Percentiles rank a stretch among this genome's conserved stretches.
These are phyloP conservation scores for Crotophaga sulcirostris DNA, from an alignment of 2,113 vertebrate genomes.

Conservation along the genomic window DNA sequence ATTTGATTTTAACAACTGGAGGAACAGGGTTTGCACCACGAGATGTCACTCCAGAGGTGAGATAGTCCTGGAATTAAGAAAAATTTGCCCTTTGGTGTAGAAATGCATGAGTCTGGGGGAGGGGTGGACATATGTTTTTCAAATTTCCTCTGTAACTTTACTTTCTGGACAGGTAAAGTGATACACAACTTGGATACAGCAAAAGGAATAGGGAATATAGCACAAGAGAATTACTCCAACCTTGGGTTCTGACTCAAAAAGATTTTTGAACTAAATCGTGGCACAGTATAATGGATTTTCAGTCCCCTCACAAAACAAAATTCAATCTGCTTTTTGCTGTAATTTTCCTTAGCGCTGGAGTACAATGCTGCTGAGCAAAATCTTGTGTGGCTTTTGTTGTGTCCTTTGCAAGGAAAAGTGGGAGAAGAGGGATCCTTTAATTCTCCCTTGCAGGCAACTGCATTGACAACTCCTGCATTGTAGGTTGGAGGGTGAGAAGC, in stretches of 20 bases:
- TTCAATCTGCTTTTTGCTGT: rapidly evolving
- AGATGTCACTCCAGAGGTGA: constrained; percentile 98
- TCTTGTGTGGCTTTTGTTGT: not conserved
- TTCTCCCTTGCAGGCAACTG: not conserved
- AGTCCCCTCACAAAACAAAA: not conserved
- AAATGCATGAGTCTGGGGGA: not conserved
- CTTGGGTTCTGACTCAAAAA: not conserved
- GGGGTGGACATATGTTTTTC: not conserved
- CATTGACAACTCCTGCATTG: not conserved
- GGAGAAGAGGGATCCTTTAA: not conserved
- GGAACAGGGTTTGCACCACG: constrained; percentile 97
- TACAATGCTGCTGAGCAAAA: not conserved
- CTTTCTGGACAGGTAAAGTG: not conserved
- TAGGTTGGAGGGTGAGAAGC: not conserved
- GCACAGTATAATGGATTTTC: not conserved
- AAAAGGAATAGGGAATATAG: not conserved
- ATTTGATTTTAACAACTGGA: constrained; percentile 97
- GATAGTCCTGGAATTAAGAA: constrained; percentile 38
- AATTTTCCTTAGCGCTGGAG: not conserved
- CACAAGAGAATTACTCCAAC: not conserved
- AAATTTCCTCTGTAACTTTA: not conserved
- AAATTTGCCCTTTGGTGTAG: constrained; percentile 4
- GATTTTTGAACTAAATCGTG: not conserved
- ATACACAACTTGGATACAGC: not conserved
- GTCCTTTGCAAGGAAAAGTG: not conserved